Percentiles rank a stretch among this genome's conserved stretches.
phyloP scores from a whole-genome alignment of 2,797 vertebrate genomes.

The Cossypha niveicapilla region DNA sequence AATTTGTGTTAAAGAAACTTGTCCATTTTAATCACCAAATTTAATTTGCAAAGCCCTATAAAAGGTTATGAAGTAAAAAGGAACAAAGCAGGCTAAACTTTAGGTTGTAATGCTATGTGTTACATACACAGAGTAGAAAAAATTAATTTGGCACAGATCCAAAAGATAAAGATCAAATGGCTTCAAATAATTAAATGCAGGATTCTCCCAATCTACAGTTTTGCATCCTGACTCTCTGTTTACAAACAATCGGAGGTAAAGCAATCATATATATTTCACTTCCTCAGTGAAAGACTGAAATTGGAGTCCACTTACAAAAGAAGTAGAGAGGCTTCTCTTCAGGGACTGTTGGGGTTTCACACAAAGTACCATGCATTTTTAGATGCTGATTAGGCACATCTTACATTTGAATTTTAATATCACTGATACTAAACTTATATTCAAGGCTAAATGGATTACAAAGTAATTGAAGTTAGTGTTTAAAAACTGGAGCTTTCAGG shows the following conservation, averaged over 20 bases:
- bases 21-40: conserved; percentile 59
- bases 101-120: neutral
- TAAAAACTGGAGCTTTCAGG: neutral
- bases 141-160: neutral
- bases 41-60: conserved; percentile 59
- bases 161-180: neutral
- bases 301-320: neutral
- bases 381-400: neutral
- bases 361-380: neutral
- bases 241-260: neutral
- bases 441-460: neutral
- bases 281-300: neutral
- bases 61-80: conserved; percentile 48
- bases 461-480: neutral
- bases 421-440: neutral
- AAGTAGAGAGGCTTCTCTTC: neutral
- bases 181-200: neutral
- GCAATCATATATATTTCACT: neutral
- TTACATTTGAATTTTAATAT: neutral
- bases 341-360: neutral
- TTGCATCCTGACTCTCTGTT: neutral
- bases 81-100: conserved; percentile 34
- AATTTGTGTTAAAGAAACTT: conserved; percentile 65
- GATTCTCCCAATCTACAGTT: neutral
- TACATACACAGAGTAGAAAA: neutral